Base-by-base conservation (phyloP, 2,797 vertebrate species). In the Pseudochromis fuscus region DNA sequence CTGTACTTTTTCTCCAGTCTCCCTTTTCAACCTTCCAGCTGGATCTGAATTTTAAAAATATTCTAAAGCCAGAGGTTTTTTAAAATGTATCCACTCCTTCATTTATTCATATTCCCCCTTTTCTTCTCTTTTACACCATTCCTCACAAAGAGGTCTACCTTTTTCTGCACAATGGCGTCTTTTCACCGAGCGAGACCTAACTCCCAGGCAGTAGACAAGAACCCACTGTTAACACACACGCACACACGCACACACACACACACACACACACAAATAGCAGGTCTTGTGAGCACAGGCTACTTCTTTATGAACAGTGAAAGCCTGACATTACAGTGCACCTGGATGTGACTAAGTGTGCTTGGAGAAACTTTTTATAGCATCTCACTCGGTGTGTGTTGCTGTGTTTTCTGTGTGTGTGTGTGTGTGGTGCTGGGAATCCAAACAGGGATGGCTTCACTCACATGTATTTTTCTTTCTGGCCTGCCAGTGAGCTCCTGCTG, bases 111-210 rank as follows among this genome's bases (percentile, higher is more conserved):
- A 77, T 58, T 52, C 46, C 8, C 40, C 5, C 7, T 23, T 51
- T n/a, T 30, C 18, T 59, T 61, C n/a, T 55, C 25, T 45, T 53
- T 50, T 15, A 45, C 46, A 52, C 44, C 70, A 69, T 59, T 82
- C 55, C 58, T 75, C 31, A 38, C 16, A 63, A 76, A 55, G 25
- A n/a, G 37, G 33, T 52, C 35, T 85, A 51, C 21, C 15, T 40
- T 31, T 60, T 60, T 55, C 45, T 59, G 44, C 60, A 92, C 89
- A 92, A 92, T 79, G 72, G 37, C 57, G 51, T 57, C 82, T 86
- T 89, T 90, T 92, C 70, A 84, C 31, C 1, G 12, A 30, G 50
- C 0, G 16, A 81, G 77, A 82, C 71, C 83, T 79, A 65, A 24
- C 65, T 55, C 71, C 55, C 46, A 25, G 46, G 48, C 60, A 75